phyloP scores from a whole-genome alignment of 1,140 invertebrate genomes.

The Lysiphlebus fabarum region DNA sequence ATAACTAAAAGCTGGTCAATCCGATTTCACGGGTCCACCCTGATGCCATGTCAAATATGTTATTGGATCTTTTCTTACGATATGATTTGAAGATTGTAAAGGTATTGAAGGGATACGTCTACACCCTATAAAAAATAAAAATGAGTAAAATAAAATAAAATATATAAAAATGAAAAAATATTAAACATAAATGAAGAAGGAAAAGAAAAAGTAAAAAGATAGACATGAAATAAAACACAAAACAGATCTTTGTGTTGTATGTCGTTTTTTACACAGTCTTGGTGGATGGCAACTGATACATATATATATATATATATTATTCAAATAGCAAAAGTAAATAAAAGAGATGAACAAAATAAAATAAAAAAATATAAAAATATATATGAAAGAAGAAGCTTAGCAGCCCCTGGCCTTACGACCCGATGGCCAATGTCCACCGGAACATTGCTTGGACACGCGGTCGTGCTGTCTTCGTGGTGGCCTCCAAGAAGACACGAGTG shows the following conservation, averaged over 20 bases:
- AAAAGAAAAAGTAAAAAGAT: neutral
- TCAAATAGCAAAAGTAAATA: neutral
- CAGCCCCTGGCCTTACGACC: slow-evolving; percentile 18
- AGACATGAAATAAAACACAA: neutral
- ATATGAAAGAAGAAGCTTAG: neutral
- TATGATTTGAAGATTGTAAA: slow-evolving; percentile 6
- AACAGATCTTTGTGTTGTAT: slow-evolving; percentile 3
- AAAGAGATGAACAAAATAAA: neutral
- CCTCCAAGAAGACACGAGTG: neutral
- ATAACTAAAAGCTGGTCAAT: slow-evolving; percentile 48
- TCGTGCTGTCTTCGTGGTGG: slow-evolving; percentile 17
- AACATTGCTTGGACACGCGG: slow-evolving; percentile 27
- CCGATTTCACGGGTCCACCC: slow-evolving; percentile 46
- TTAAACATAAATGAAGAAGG: neutral
- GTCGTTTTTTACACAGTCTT: slow-evolving; percentile 6
- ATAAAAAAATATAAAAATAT: neutral
- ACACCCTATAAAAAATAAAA: neutral
- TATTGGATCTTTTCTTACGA: slow-evolving; percentile 42
- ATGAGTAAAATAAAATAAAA: slow-evolving; percentile 1
- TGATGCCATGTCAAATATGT: slow-evolving; percentile 47
- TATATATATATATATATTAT: neutral
- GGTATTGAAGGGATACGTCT: slow-evolving; percentile 13
- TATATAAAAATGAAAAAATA: neutral
- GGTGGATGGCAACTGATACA: slow-evolving; percentile 11
- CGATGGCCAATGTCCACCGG: slow-evolving; percentile 13